Percentiles rank a stretch among this genome's conserved stretches.
Evolutionary conservation across 2,797 vertebrate genomes (phyloP).

Genomic region (Hypotaenidia philippensis): DNA sequence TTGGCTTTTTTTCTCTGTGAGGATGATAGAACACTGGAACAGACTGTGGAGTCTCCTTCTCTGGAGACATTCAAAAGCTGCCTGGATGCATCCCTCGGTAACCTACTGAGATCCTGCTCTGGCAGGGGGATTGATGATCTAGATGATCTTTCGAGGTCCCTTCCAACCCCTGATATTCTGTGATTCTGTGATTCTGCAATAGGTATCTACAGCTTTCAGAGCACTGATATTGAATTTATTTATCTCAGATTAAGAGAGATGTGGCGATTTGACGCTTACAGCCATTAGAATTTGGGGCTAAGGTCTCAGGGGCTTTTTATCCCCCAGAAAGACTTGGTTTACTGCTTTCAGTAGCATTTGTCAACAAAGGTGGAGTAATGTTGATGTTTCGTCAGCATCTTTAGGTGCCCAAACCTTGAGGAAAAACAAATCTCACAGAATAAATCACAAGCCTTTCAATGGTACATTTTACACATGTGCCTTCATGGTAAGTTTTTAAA

Average conservation of each 20-base stretch:
- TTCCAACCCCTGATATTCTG: too few relatives aligned
- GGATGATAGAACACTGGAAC: too few relatives aligned
- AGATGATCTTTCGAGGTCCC: too few relatives aligned
- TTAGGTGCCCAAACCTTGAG: not conserved
- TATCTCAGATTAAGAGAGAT: not conserved
- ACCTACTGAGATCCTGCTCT: too few relatives aligned
- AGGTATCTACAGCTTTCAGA: not conserved
- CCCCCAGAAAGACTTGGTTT: not conserved
- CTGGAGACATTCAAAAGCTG: too few relatives aligned
- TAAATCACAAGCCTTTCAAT: not conserved
- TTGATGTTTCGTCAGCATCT: not conserved
- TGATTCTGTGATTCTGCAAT: not conserved
- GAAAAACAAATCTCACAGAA: not conserved
- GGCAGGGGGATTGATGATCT: too few relatives aligned
- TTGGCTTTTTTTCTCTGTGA: too few relatives aligned
- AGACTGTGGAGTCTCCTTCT: too few relatives aligned
- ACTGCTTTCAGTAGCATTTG: not conserved
- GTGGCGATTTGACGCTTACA: not conserved
- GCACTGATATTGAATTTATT: not conserved
- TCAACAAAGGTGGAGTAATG: not conserved
- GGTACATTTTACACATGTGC: rapidly evolving
- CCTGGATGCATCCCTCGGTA: too few relatives aligned
- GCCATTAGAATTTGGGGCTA: not conserved
- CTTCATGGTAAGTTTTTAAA: not conserved
- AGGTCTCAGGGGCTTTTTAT: not conserved